A percentile compares a stretch with the other conserved stretches of the same genome.
phyloP scores from a whole-genome alignment of 2,888 invertebrate genomes.

The Asteroscopus sphinx region DNA sequence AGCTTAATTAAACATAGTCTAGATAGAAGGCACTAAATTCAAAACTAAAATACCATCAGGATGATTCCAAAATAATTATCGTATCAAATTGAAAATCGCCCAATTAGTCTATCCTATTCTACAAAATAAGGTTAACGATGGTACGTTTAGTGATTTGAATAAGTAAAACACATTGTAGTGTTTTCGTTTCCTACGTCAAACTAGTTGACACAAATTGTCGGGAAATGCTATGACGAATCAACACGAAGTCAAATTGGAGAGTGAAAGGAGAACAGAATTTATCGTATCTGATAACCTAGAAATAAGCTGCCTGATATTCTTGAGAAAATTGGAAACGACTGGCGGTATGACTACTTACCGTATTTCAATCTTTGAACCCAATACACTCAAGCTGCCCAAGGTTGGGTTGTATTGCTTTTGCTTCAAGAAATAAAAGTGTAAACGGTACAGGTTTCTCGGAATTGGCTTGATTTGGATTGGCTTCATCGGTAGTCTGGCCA shows the following conservation, averaged over 20 bases:
- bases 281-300: conserved; percentile 23
- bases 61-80: not conserved
- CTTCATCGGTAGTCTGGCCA: conserved; percentile 10
- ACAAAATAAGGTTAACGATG: conserved; percentile 5
- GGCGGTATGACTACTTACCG: conserved; percentile 31
- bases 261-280: conserved; percentile 5
- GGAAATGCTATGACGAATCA: conserved; percentile 21
- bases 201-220: conserved; percentile 5
- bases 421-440: conserved; percentile 44
- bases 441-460: conserved; percentile 31
- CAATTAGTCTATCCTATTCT: not conserved
- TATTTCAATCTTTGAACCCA: conserved; percentile 52
- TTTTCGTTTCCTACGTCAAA: not conserved
- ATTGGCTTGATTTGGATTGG: conserved; percentile 20
- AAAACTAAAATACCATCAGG: conserved; percentile 4
- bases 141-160: conserved; percentile 8
- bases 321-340: conserved; percentile 28
- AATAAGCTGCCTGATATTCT: conserved; percentile 36
- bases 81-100: not conserved
- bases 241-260: conserved; percentile 16
- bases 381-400: conserved; percentile 39
- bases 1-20: no score
- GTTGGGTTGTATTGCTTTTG: conserved; percentile 34
- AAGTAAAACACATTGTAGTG: not conserved
- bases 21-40: not conserved